Evolutionary conservation across 2,888 invertebrate genomes (phyloP).

Genomic region (Troides aeacus): DNA sequence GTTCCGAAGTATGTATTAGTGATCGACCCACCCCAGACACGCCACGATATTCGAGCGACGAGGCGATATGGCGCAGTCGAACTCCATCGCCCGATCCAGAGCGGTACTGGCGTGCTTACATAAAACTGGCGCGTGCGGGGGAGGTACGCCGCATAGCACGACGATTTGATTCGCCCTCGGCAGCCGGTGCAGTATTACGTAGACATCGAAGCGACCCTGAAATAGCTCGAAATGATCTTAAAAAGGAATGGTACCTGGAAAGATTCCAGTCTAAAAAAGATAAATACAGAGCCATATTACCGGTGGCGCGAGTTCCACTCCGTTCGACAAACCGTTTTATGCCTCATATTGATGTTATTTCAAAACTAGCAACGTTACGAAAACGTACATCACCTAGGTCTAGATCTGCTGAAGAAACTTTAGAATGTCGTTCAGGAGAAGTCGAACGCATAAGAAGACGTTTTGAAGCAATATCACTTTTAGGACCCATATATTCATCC

Average conservation of each 20-base stretch:
- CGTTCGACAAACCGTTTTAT: slow-evolving; percentile 86
- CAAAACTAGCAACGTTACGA: slow-evolving; percentile 87
- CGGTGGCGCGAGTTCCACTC: slow-evolving; percentile 82
- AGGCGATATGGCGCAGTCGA: slow-evolving; percentile 84
- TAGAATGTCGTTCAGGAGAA: slow-evolving; percentile 82
- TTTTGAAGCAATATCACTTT: slow-evolving; percentile 85
- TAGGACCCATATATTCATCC: slow-evolving; percentile 90
- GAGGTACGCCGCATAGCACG: slow-evolving; percentile 88
- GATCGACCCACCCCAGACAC: slow-evolving; percentile 76
- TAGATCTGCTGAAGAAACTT: slow-evolving; percentile 72
- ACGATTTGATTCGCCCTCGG: slow-evolving; percentile 86
- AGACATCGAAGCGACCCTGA: slow-evolving; percentile 90
- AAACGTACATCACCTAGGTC: slow-evolving; percentile 70
- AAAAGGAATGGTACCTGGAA: slow-evolving; percentile 71
- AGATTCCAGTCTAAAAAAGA: slow-evolving; percentile 52
- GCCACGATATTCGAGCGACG: slow-evolving; percentile 81
- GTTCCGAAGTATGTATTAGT: slow-evolving; percentile 70
- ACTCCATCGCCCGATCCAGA: slow-evolving; percentile 87
- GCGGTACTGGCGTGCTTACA: slow-evolving; percentile 84
- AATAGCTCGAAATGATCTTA: slow-evolving; percentile 81
- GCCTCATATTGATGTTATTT: slow-evolving; percentile 95
- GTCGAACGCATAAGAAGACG: slow-evolving; percentile 86
- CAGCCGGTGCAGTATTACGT: slow-evolving; percentile 74
- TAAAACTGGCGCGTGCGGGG: slow-evolving; percentile 86
- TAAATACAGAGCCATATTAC: slow-evolving; percentile 73